Percentiles rank a stretch among this genome's conserved stretches.
Evolutionary conservation across 53 echinoderm and acorn worm genomes (phyloP).

Genomic region (Hippasteria phrygiana): DNA sequence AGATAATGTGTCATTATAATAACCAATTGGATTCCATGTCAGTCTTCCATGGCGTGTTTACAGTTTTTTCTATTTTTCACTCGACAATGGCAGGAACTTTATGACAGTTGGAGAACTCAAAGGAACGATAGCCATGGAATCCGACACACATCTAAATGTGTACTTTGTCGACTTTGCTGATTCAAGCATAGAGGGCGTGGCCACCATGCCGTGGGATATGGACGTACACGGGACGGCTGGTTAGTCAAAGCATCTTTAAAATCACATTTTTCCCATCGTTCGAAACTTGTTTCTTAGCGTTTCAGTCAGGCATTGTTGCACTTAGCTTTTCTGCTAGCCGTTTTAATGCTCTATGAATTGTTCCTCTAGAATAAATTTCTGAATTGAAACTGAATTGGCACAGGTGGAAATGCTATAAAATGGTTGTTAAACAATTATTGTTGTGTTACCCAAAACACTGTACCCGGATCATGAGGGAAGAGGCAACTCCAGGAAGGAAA

Average conservation of each 20-base stretch:
- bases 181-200: slow-evolving; percentile 75
- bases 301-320: background rate
- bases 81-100: slow-evolving; percentile 69
- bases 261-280: background rate
- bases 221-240: slow-evolving; percentile 76
- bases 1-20: no score
- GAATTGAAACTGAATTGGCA: no score
- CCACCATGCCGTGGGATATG: slow-evolving; percentile 95
- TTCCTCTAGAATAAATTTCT: no score
- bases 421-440: no score
- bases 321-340: background rate
- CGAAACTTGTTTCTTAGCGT: background rate
- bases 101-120: slow-evolving; percentile 85
- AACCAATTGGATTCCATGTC: no score
- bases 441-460: no score
- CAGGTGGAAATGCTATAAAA: no score
- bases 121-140: slow-evolving; percentile 63
- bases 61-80: no score
- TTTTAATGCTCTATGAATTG: background rate
- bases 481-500: no score
- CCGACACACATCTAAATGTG: slow-evolving; percentile 76
- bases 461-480: no score
- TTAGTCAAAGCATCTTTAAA: slow-evolving; percentile 17
- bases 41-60: no score
- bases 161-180: slow-evolving; percentile 87